Percentiles rank a stretch among this genome's conserved stretches.
Evolutionary conservation across 1,140 invertebrate genomes (phyloP).

Genomic region (Phymorhynchus buccinoides): DNA sequence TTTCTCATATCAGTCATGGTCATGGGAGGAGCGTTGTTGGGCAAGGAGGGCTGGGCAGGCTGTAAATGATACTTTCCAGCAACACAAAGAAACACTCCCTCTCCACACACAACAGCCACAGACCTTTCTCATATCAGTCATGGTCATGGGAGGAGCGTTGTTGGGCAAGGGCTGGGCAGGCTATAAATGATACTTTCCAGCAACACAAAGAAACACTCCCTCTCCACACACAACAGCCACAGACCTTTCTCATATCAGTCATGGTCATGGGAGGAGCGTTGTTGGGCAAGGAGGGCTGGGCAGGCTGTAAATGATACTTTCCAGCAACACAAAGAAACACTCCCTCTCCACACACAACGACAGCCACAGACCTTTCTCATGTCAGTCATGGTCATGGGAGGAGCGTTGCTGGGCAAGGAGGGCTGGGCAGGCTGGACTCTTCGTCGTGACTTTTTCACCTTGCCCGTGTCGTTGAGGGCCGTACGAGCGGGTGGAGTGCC

Average conservation of each 20-base stretch:
- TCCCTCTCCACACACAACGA: too few species aligned
- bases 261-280: conserved; percentile 55
- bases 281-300: too few species aligned
- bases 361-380: conserved; percentile 55
- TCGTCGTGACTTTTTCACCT: conserved; percentile 61
- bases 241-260: conserved; percentile 61
- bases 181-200: too few species aligned
- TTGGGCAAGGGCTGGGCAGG: conserved; percentile 53
- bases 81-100: conserved; percentile 50
- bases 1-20: conserved; percentile 62
- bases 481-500: conserved; percentile 54
- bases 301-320: too few species aligned
- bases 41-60: conserved; percentile 43
- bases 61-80: too few species aligned
- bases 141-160: conserved; percentile 50
- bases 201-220: too few species aligned
- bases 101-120: conserved; percentile 56
- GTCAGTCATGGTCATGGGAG: conserved; percentile 58
- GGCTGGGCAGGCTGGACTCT: conserved; percentile 48
- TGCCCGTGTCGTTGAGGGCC: conserved; percentile 69
- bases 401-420: conserved; percentile 44
- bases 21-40: conserved; percentile 48
- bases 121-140: conserved; percentile 57
- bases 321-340: too few species aligned
- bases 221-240: too few species aligned